These are phyloP conservation scores for Tetheella fluctuosa DNA, from an alignment of 2,888 invertebrate species.

Conservation along the genomic window DNA sequence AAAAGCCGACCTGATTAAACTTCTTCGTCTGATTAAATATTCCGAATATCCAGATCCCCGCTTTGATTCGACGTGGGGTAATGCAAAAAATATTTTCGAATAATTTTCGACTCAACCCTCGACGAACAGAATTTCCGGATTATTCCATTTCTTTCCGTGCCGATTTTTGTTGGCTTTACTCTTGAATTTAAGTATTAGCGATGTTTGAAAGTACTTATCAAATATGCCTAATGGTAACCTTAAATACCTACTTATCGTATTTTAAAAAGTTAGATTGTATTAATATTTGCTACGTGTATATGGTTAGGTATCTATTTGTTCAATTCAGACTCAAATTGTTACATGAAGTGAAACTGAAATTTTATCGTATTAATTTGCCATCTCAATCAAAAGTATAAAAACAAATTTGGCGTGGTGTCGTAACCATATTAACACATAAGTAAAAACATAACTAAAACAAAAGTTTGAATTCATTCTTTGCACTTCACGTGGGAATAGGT, in stretches of 20 bases:
- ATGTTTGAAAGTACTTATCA: conserved; percentile 5
- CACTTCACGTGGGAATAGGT: neutral
- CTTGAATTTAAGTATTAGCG: neutral
- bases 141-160: conserved; percentile 21
- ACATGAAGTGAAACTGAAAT: too few relatives aligned
- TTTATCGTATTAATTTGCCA: too few relatives aligned
- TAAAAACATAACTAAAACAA: neutral
- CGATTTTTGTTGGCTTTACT: neutral
- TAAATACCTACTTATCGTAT: neutral
- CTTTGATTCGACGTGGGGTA: conserved; percentile 41
- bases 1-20: conserved; percentile 50
- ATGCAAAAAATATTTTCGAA: conserved; percentile 42
- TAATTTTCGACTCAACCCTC: conserved; percentile 22
- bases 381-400: too few relatives aligned
- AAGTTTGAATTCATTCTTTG: neutral
- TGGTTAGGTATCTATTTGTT: too few relatives aligned
- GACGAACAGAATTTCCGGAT: conserved; percentile 27
- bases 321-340: too few relatives aligned
- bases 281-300: neutral
- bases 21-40: conserved; percentile 53
- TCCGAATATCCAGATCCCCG: conserved; percentile 39
- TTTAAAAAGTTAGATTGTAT: neutral
- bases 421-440: neutral
- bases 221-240: neutral
- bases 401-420: too few relatives aligned